Conservation (phyloP, 2,113 vertebrate species). For the Brachypodius melanocephalos region DNA sequence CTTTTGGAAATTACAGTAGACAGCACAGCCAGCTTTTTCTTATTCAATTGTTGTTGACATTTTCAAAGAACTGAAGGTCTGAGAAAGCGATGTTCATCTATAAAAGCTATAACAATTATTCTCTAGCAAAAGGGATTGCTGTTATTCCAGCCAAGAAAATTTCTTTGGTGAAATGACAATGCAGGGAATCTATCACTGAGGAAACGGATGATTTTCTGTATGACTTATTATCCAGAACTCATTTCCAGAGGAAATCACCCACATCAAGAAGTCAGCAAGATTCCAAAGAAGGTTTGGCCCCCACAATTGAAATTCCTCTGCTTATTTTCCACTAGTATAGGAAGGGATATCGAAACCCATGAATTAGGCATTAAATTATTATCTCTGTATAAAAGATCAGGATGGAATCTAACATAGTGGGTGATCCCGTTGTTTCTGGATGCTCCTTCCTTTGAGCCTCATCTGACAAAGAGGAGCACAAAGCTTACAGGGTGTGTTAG, state of each 20-base stretch:
- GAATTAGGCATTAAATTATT: not conserved
- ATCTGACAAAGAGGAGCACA: not conserved
- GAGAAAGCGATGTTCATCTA: not conserved
- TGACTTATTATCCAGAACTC: not conserved
- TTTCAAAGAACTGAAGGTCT: constrained; percentile 13
- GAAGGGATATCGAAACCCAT: not conserved
- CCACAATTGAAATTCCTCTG: not conserved
- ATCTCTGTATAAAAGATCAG: not conserved
- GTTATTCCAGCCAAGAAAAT: not conserved
- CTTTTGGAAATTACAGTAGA: not conserved
- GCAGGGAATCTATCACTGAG: not conserved
- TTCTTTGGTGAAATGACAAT: not conserved
- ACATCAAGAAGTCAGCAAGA: not conserved
- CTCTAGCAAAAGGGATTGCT: not conserved
- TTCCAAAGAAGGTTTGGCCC: not conserved
- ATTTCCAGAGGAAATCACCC: not conserved
- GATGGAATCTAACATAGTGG: not conserved
- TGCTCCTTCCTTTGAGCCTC: not conserved
- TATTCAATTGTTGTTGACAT: not conserved
- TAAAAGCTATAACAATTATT: not conserved
- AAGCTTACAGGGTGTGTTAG: not conserved
- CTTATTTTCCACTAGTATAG: not conserved
- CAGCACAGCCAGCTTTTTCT: not conserved
- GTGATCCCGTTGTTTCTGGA: not conserved
- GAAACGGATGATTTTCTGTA: not conserved